A percentile compares a stretch with the other conserved stretches of the same genome.
phyloP scores from a whole-genome alignment of 2,797 vertebrate species.

The Poeciliopsis gracilis region DNA sequence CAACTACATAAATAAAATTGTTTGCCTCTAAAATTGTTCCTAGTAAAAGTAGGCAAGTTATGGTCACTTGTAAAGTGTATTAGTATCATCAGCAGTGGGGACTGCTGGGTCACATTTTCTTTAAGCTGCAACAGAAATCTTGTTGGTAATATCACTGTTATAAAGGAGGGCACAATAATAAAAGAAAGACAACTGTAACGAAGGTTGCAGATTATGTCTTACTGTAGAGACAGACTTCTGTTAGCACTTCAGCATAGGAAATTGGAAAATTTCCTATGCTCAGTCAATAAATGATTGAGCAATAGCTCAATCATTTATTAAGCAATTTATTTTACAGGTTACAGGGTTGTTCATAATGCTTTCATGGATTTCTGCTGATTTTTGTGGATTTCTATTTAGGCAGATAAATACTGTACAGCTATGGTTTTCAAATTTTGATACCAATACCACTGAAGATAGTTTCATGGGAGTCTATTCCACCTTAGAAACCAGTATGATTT shows the following conservation, averaged over 20 bases:
- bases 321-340: not conserved
- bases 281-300: too few relatives aligned
- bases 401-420: not conserved
- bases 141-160: not conserved
- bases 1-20: not conserved
- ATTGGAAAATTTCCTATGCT: too few relatives aligned
- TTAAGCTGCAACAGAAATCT: not conserved
- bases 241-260: not conserved
- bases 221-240: not conserved
- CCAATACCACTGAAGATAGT: not conserved
- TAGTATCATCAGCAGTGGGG: not conserved
- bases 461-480: not conserved
- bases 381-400: not conserved
- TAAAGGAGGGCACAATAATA: not conserved
- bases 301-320: not conserved
- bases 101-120: not conserved
- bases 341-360: not conserved
- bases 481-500: too few relatives aligned
- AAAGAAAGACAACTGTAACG: not conserved
- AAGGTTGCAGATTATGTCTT: not conserved
- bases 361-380: not conserved
- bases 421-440: not conserved
- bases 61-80: not conserved
- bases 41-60: slow-evolving; percentile 2
- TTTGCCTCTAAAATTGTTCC: not conserved